These are phyloP conservation scores for Anser cygnoides DNA, from an alignment of 2,113 vertebrate species.

Conservation along the genomic window DNA sequence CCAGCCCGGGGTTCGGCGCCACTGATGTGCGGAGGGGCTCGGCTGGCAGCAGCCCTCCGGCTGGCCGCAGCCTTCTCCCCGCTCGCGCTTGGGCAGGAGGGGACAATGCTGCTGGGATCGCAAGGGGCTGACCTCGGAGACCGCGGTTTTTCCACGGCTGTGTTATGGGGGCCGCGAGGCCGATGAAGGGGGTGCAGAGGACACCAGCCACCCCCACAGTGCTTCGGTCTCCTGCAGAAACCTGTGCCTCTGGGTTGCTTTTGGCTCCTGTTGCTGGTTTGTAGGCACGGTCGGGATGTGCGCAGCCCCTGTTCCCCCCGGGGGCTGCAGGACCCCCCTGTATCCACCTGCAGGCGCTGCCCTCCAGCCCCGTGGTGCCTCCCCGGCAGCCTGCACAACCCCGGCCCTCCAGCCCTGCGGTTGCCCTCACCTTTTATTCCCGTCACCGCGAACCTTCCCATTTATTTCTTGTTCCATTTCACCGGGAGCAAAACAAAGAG, in stretches of 20 bases:
- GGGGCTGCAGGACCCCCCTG: background rate
- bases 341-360: background rate
- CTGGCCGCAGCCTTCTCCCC: background rate
- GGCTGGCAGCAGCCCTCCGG: background rate
- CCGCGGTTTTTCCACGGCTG: rapidly evolving
- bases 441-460: background rate
- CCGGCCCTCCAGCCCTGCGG: background rate
- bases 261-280: background rate
- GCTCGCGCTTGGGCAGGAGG: background rate
- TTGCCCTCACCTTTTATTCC: background rate
- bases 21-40: background rate
- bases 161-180: rapidly evolving
- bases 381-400: background rate
- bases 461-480: background rate
- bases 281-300: rapidly evolving
- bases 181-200: background rate
- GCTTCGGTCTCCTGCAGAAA: background rate
- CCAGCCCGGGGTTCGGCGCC: background rate
- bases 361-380: rapidly evolving
- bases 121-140: background rate
- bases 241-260: rapidly evolving
- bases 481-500: background rate
- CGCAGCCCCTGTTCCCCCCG: background rate
- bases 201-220: background rate
- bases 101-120: background rate